Base-by-base conservation (phyloP, 53 echinoderm and acorn worm species). In the Stichopus horrens region DNA sequence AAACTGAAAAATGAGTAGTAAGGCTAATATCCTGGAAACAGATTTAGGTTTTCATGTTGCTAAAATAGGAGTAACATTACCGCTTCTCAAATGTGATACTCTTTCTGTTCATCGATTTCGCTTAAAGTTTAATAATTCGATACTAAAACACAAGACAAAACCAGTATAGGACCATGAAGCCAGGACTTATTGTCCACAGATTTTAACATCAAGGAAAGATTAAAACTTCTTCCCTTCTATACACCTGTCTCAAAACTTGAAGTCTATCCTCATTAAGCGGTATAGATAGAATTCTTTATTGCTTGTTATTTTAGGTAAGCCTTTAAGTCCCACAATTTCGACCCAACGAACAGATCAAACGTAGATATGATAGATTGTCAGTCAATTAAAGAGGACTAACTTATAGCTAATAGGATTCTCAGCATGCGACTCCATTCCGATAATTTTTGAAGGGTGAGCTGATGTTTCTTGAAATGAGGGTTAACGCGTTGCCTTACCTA, bases 341-440 rank as follows among this genome's bases (percentile, higher is more conserved):
- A 71, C 19, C 14, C 19, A 71, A 71, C n/a, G n/a, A 71, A 71
- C 14, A 71, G 71, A 71, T 71, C 6, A 11, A 13, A 37, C 37
- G 37, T 37, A 37, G 37, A 71, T 71, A 71, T 18, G 5, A 16
- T 71, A 71, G 14, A 71, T 71, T 71, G 71, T 20, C 71, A 71
- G 14, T 58, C 85, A 66, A 85, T 66, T 65, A 66, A 13, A 57
- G 18, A 63, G 52, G 58, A 83, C 60, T 19, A 63, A 58, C 60
- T n/a, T 37, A 16, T 5, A 18, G 52, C 22, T 85, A 85, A 85
- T 85, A 85, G 85, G 85, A 57, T 85, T 85, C 85, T 58, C 85
- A 85, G 85, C 85, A 53, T 67, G 85, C 18, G 52, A 23, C 63
- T 51, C 66, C 85, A 85, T 85, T 85, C 85, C 85, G 66, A 85